These are phyloP conservation scores for Drosophila tripunctata DNA, from an alignment of 2,888 invertebrate genomes.

Conservation along the genomic window DNA sequence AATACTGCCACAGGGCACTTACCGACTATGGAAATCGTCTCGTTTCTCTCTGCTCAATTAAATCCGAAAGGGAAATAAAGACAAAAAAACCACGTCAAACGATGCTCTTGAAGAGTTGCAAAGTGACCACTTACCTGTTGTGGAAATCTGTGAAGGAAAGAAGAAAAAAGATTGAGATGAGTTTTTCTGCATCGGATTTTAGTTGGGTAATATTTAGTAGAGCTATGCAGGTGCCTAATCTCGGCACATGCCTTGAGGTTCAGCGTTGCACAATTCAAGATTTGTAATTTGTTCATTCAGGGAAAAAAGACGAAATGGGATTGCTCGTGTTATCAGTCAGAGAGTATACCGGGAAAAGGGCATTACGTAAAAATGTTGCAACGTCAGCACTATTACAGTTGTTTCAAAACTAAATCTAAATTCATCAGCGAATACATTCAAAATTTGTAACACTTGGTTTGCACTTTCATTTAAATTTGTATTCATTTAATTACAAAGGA, in stretches of 20 bases:
- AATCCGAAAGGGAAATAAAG: slow-evolving; percentile 5
- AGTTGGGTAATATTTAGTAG: slow-evolving; percentile 7
- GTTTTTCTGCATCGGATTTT: not conserved
- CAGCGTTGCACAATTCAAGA: slow-evolving; percentile 53
- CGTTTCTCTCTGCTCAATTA: slow-evolving; percentile 41
- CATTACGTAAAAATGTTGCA: slow-evolving; percentile 8
- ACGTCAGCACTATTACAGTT: not conserved
- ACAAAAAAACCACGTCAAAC: slow-evolving; percentile 3
- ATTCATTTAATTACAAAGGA: not conserved
- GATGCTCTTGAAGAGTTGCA: not conserved
- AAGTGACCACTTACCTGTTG: slow-evolving; percentile 49
- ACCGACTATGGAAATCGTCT: slow-evolving; percentile 72
- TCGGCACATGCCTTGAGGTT: slow-evolving; percentile 35
- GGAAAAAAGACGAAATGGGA: slow-evolving; percentile 14
- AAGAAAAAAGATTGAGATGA: not conserved
- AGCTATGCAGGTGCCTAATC: slow-evolving; percentile 1
- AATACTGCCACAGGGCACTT: slow-evolving; percentile 77
- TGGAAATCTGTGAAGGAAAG: slow-evolving; percentile 55
- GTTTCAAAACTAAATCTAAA: too few species aligned
- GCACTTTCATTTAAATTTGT: slow-evolving; percentile 12
- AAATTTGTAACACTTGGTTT: not conserved
- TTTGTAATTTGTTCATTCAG: slow-evolving; percentile 54
- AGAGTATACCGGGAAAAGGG: slow-evolving; percentile 16
- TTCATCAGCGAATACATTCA: not conserved
- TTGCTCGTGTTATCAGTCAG: slow-evolving; percentile 7